Conservation (phyloP, 2,888 invertebrate genomes). For the Tachystola acroxantha region DNA sequence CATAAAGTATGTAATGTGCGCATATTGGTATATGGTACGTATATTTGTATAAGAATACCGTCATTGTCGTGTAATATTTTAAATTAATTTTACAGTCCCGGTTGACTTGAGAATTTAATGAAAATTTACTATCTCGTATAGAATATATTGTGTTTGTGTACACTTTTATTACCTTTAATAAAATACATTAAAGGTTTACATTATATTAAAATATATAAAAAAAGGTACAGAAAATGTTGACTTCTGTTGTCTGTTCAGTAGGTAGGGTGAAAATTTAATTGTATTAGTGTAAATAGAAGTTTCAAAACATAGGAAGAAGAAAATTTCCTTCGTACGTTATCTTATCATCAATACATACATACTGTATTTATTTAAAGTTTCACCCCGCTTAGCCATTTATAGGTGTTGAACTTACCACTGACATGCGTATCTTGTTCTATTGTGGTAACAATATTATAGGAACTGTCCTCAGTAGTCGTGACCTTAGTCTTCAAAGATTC, state of each 20-base stretch:
- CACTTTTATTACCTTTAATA: too few relatives aligned
- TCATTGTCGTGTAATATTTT: too few relatives aligned
- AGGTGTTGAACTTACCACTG: constrained; percentile 40
- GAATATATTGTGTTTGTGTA: too few relatives aligned
- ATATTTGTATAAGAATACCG: too few relatives aligned
- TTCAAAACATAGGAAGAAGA: neutral
- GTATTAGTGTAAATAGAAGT: constrained; percentile 2
- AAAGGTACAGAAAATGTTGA: neutral
- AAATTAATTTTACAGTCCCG: too few relatives aligned
- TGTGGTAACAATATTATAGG: constrained; percentile 36
- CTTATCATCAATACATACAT: neutral
- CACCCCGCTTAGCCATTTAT: neutral
- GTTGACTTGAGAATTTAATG: too few relatives aligned
- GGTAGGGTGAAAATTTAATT: constrained; percentile 1
- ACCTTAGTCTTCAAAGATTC: constrained; percentile 38
- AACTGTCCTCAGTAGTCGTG: constrained; percentile 26
- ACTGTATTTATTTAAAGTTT: neutral
- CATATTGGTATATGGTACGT: too few relatives aligned
- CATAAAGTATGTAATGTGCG: too few relatives aligned
- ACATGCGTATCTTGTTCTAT: constrained; percentile 47
- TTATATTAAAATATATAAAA: too few relatives aligned
- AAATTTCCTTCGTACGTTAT: neutral
- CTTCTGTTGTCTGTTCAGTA: neutral
- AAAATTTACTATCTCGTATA: too few relatives aligned
- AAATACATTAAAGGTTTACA: too few relatives aligned